Percentiles rank a stretch among this genome's conserved stretches.
These are phyloP conservation scores for Argentina silus DNA, from an alignment of 2,797 vertebrate genomes.

Conservation along the genomic window DNA sequence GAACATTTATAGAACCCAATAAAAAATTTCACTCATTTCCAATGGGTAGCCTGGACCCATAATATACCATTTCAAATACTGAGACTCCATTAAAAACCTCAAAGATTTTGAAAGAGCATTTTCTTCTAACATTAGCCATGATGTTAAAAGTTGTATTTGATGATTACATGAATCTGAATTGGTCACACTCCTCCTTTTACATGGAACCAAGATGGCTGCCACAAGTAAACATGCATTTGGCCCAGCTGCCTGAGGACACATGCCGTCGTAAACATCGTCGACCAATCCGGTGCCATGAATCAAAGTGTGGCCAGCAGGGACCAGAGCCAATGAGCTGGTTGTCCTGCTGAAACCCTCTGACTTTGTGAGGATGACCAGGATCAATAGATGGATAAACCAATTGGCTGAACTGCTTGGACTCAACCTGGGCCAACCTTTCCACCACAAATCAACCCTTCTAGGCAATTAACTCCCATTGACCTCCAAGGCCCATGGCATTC, in stretches of 20 bases:
- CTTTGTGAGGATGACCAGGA: constrained; percentile 51
- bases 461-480: constrained; percentile 44
- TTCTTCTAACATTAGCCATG: constrained; percentile 28
- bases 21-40: constrained; percentile 52
- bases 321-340: constrained; percentile 22
- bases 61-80: constrained; percentile 38
- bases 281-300: constrained; percentile 37
- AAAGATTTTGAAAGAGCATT: constrained; percentile 17
- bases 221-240: constrained; percentile 76
- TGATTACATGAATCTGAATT: constrained; percentile 58
- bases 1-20: constrained; percentile 62
- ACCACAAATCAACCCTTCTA: constrained; percentile 47
- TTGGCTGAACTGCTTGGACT: constrained; percentile 43
- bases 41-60: constrained; percentile 42
- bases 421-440: constrained; percentile 39
- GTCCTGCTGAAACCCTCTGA: constrained; percentile 38
- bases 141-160: constrained; percentile 41
- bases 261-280: constrained; percentile 39
- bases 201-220: constrained; percentile 80
- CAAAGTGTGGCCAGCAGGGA: constrained; percentile 34
- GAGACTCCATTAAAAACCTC: constrained; percentile 23
- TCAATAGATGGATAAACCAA: constrained; percentile 64
- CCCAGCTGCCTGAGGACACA: constrained; percentile 36
- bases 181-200: constrained; percentile 20
- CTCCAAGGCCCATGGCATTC: constrained; percentile 20